Evolutionary conservation across 2,888 invertebrate genomes (phyloP).

Genomic region (Agrotis puta): DNA sequence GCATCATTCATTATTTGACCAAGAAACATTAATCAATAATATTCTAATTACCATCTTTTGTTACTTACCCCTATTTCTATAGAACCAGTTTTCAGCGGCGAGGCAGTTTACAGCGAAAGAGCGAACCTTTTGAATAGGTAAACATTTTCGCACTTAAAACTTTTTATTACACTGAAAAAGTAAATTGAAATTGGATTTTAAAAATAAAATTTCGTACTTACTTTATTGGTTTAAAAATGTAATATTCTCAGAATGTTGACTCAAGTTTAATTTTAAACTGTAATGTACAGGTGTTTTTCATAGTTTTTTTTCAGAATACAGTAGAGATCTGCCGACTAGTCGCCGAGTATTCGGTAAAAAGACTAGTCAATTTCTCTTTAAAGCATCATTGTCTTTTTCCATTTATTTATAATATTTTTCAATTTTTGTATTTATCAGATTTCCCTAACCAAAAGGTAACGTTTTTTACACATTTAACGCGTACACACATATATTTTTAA

Average conservation of each 20-base stretch:
- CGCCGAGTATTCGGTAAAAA: too few relatives aligned
- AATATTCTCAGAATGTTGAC: neutral
- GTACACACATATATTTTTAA: conserved; percentile 42
- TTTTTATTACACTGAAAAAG: conserved; percentile 1
- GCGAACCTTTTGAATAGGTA: conserved; percentile 4
- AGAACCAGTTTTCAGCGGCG: neutral
- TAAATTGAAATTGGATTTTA: conserved; percentile 3
- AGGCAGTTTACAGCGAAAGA: neutral
- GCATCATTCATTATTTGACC: conserved; percentile 10
- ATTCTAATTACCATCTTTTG: conserved; percentile 17
- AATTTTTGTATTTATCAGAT: conserved; percentile 8
- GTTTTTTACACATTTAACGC: conserved; percentile 19
- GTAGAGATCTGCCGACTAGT: too few relatives aligned
- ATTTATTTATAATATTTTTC: too few relatives aligned
- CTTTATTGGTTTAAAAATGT: neutral
- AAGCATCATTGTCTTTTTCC: too few relatives aligned
- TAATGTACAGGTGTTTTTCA: neutral
- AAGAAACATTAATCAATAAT: neutral
- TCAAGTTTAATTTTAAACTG: neutral
- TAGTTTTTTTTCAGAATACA: neutral
- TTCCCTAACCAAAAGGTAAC: conserved; percentile 22
- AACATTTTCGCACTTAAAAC: neutral
- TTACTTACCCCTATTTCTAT: neutral
- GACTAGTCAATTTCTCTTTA: too few relatives aligned
- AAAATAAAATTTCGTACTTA: conserved; percentile 1